Base-by-base conservation (phyloP, 2,113 vertebrate species). In the Polypterus senegalus region DNA sequence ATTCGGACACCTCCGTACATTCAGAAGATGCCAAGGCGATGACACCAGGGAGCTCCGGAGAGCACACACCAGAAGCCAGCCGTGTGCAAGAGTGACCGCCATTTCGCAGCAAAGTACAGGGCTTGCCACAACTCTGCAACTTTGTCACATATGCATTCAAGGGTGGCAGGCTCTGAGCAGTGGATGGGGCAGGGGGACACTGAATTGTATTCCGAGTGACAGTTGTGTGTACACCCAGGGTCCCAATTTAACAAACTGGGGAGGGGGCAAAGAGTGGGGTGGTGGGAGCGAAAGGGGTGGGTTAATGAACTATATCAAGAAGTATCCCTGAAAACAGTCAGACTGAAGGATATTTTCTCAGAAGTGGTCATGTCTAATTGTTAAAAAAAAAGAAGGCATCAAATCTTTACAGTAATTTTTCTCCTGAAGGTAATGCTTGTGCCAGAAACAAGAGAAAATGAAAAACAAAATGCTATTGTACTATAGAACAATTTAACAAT, bases 381-480 rank as follows among this genome's bases (percentile, higher is more conserved):
- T 49, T 48, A 66, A 65, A 62, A 67, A 67, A 74, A 76, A 79
- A 66, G 77, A 68, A 61, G 72, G 69, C 73, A 72, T 64, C 81
- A 77, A 81, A 82, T 85, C 77, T 74, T 80, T 74, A 69, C 74
- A 85, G 74, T 76, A 77, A 74, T 85, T 84, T 86, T 84, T 73
- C 77, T 84, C 87, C 82, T 81, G 73, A 79, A 87, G 88, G 87
- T 81, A 86, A 84, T 78, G 82, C 86, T 89, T 83, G 88, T 83
- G 86, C 82, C 78, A 69, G 86, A 83, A 89, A 91, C 86, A 84
- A 57, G 73, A 89, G 27, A 27, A 27, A 27, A 27, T 27, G 27
- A 27, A 27, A 27, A 27, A 27, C 27, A 27, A 27, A 27, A 27
- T 27, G 27, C 27, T 1, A 27, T 27, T 27, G 27, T 88, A 81